A percentile compares a stretch with the other conserved stretches of the same genome.
These are phyloP conservation scores for Cariama cristata DNA, from an alignment of 2,113 vertebrate species.

Conservation along the genomic window DNA sequence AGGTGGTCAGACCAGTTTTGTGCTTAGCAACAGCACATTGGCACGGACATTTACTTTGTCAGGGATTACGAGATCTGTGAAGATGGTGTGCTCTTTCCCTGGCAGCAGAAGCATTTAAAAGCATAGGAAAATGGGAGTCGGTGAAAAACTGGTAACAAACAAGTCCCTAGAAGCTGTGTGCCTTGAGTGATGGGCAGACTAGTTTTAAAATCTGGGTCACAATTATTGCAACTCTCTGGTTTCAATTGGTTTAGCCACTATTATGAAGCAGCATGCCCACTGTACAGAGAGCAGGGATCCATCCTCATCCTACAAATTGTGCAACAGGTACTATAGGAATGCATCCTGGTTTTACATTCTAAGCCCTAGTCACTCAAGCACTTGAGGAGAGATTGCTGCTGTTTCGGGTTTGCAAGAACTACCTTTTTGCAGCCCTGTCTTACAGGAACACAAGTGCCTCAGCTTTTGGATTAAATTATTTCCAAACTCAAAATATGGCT, in stretches of 20 bases:
- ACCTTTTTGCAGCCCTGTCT: neutral
- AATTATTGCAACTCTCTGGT: neutral
- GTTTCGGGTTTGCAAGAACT: neutral
- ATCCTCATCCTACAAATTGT: neutral
- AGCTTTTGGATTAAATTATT: neutral
- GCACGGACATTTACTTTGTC: neutral
- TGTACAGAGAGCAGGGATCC: neutral
- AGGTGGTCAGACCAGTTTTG: constrained; percentile 58
- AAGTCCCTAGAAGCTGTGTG: neutral
- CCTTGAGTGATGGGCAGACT: neutral
- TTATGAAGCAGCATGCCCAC: neutral
- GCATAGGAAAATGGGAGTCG: neutral
- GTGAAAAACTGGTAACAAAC: neutral
- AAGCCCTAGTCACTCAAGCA: neutral
- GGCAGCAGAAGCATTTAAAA: neutral
- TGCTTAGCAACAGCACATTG: neutral
- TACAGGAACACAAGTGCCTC: neutral
- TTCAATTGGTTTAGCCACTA: neutral
- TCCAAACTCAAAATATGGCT: neutral
- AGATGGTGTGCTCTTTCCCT: neutral
- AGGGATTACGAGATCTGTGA: neutral
- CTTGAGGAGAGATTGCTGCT: neutral
- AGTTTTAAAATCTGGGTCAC: neutral
- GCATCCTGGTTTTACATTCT: neutral
- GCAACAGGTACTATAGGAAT: neutral